phyloP scores from a whole-genome alignment of 2,113 vertebrate species.

The Eubucco bourcierii region DNA sequence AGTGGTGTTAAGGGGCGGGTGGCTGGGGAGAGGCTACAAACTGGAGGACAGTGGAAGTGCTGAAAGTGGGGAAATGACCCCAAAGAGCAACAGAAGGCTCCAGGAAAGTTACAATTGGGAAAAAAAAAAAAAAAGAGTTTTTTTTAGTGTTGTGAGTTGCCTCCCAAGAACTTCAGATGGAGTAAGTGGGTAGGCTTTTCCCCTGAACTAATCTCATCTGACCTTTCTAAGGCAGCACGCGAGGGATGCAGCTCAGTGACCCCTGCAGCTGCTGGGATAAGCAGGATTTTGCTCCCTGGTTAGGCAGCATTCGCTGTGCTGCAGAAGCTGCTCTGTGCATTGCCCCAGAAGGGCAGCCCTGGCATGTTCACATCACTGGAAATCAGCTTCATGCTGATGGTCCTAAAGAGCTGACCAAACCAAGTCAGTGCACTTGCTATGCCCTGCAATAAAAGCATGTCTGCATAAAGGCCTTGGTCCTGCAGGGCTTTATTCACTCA shows the following conservation, averaged over 20 bases:
- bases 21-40: background rate
- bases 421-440: background rate
- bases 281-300: background rate
- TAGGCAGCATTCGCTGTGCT: background rate
- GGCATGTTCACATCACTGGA: background rate
- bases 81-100: background rate
- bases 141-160: background rate
- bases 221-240: background rate
- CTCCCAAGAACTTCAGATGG: background rate
- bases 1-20: background rate
- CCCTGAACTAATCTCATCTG: background rate
- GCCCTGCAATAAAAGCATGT: background rate
- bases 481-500: background rate
- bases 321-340: background rate
- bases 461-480: background rate
- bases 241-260: background rate
- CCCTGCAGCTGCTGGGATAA: constrained; percentile 10
- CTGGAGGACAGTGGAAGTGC: background rate
- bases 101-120: background rate
- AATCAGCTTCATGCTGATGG: background rate
- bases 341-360: background rate
- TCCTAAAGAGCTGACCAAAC: too few relatives aligned
- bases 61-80: background rate
- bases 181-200: background rate
- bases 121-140: background rate